Base-by-base conservation (phyloP, 2,888 invertebrate genomes). In the Automeris io region DNA sequence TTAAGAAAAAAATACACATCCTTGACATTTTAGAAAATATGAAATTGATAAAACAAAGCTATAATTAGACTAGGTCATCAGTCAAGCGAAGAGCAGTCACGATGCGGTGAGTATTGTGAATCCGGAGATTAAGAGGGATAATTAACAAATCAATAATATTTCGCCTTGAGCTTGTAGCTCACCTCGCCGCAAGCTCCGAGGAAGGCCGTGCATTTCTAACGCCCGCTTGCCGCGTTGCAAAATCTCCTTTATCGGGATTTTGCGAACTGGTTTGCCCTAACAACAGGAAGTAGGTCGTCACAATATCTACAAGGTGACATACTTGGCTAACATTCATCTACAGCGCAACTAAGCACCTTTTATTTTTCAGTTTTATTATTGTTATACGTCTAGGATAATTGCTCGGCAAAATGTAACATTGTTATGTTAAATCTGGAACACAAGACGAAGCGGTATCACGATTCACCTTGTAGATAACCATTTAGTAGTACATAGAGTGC, bases 121-220 rank as follows among this genome's bases (percentile, higher is more conserved):
- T 49, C 57, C 49, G 57, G 61, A 58, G 52, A 57, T 51, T 50
- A 60, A 62, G 64, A 55, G 61, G 54, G 60, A 54, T 61, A 71
- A 72, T 77, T 71, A 73, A 66, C 70, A 69, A 77, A 76, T 69
- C 65, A 64, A 59, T 50, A 67, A 58, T 62, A 66, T 68, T 60
- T 78, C 52, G 60, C 80, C 81, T 81, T 80, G 80, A 75, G 66
- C 54, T 64, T 70, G 66, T 66, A 57, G 77, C 67, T 83, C 65
- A 76, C 81, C 80, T 83, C 79, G 79, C 61, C 50, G 50, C 57
- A 47, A 64, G 57, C 60, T 56, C 59, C 50, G 60, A 68, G 70
- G 75, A 79, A 82, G 82, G 83, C 72, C 76, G 61, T 51, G 62
- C 72, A 75, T 80, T 74, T 78, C 79, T 79, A 79, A 81, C 72